Evolutionary conservation across 2,888 invertebrate genomes (phyloP).

Genomic region (Parnassius orleans): DNA sequence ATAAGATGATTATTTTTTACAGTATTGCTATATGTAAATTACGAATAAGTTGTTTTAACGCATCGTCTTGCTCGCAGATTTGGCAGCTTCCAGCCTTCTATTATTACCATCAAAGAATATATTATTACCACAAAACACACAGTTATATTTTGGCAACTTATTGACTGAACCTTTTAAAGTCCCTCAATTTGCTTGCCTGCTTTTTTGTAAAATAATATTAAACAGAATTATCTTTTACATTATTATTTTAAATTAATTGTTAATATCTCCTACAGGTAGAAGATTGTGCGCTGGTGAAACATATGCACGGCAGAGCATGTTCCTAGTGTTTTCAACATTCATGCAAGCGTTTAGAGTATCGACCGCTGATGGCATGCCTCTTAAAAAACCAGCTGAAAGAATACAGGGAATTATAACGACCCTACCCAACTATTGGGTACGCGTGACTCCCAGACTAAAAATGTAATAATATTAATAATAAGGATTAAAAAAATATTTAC

Average conservation of each 20-base stretch:
- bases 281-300: slow-evolving; percentile 87
- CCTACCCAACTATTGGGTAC: slow-evolving; percentile 82
- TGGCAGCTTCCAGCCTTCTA: too few species aligned
- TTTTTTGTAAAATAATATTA: neutral
- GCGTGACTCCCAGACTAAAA: slow-evolving; percentile 58
- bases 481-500: too few species aligned
- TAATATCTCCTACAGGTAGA: slow-evolving; percentile 69
- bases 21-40: too few species aligned
- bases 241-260: neutral
- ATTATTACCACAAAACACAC: too few species aligned
- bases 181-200: too few species aligned
- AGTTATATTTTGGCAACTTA: too few species aligned
- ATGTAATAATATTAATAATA: neutral
- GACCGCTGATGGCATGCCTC: slow-evolving; percentile 71
- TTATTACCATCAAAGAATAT: too few species aligned
- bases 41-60: too few species aligned
- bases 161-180: too few species aligned
- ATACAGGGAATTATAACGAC: slow-evolving; percentile 80
- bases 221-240: neutral
- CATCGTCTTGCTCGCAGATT: too few species aligned
- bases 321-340: slow-evolving; percentile 80
- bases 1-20: too few species aligned
- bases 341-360: slow-evolving; percentile 83
- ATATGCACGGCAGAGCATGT: slow-evolving; percentile 84
- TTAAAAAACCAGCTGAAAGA: slow-evolving; percentile 48